Base-by-base conservation (phyloP, 2,888 invertebrate species). In the Luffia ferchaultella region DNA sequence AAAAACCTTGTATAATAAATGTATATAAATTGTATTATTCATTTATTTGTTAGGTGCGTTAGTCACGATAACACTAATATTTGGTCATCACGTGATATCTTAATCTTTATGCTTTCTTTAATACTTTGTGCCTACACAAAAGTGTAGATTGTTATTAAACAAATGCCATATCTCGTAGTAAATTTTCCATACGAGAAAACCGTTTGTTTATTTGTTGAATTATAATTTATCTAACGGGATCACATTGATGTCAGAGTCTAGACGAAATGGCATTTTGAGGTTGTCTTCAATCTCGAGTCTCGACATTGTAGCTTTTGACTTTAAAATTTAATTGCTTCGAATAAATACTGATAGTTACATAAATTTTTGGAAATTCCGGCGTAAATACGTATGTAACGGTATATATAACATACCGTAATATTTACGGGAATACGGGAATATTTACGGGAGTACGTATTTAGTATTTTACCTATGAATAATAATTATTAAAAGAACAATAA, bases 151-250 rank as follows among this genome's bases (percentile, higher is more conserved):
- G 49, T 52, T 50, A 53, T 53, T 53, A 50, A 65, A 71, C 67
- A 70, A 30, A 7, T 30, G 30, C 12, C 30, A 12, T 3, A 12
- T 30, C 30, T 30, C 12, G 3, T 30, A 62, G 67, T 67, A 73
- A 75, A 73, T 71, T 78, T 79, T 77, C 77, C 76, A 76, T 65
- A 53, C 58, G 58, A 68, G 68, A 66, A 69, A 70, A 67, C 62
- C 69, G 64, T 70, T 72, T 73, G 62, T 63, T 62, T 64, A 62
- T 62, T 64, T 60, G 58, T 62, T 61, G 62, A 70, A 65, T 60
- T 58, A 59, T 58, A 61, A n/a, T 62, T 62, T 62, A 62, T 63
- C 63, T 59, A 52, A 53, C 50, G 52, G 15, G 43, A 42, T 48
- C 41, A 51, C 46, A 50, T 47, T 49, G 51, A 46, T 52, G 50